Base-by-base conservation (phyloP, 2,113 vertebrate genomes). In the Talpa occidentalis region DNA sequence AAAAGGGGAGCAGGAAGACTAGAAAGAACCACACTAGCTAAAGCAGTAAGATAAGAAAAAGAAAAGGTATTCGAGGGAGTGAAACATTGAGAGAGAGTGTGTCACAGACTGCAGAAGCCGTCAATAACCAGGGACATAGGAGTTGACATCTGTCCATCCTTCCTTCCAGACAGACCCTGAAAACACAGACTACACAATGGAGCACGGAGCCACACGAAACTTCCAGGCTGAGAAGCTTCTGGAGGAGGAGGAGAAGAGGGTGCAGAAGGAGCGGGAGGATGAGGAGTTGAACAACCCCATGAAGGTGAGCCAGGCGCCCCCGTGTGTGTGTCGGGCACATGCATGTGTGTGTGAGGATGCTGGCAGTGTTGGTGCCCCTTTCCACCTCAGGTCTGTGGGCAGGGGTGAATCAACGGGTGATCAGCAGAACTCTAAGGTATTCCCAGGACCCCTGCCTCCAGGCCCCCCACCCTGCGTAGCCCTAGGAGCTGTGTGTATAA, bases 211-310 rank as follows among this genome's bases (percentile, higher is more conserved):
- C 79, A 99, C 99, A 0, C 97, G 99, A 17, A 99, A 99, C 97
- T 99, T 99, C 98, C 99, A 99, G 92, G 99, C 99, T 0, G 99
- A 99, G 96, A 99, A 99, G 84, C 98, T 99, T 6, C 93, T 99
- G 70, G 99, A 99, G 95, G 99, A 99, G 89, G 99, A 99, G 94
- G 99, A 99, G 97, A 99, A 99, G 74, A 98, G 99, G 67, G 92
- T 99, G 56, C 98, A 99, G 96, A 98, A 98, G 94, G 99, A 99
- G 40, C 98, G 99, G 52, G 99, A 99, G 60, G 99, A 99, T 0
- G 99, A 99, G 67, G 99, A 99, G 94, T 98, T 99, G 16, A 99
- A 99, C 98, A 99, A 99, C 60, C 99, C 99, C 47, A 99, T 99
- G 99, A 99, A 99, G 99, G 99, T 99, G 94, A 40, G 0, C 0